Base-by-base conservation (phyloP, 2,797 vertebrate genomes). In the Miichthys miiuy region DNA sequence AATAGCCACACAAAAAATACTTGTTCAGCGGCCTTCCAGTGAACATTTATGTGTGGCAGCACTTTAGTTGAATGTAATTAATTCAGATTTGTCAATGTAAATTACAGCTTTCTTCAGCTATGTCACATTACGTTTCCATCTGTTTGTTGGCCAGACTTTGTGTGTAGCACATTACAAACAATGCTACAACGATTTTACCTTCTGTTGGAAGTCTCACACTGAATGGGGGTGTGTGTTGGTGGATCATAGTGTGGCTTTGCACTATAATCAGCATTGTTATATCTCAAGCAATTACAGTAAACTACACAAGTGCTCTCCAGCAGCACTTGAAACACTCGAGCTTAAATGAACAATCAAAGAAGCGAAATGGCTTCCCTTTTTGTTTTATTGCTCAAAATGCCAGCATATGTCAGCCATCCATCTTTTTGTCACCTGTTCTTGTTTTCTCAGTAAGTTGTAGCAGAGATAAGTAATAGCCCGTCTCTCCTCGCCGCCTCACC, bases 401-500 rank as follows among this genome's bases (percentile, higher is more conserved):
- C 51, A 64, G 50, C 58, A 27, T 21, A 46, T 71, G 83, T 82
- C 82, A 81, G 72, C 64, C 69, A 86, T 87, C 78, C 52, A 38
- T 91, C 85, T 87, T 84, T 80, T 46, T 81, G 75, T 68, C 69
- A 69, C 60, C 48, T 52, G 63, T 58, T 67, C 74, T 84, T 82
- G 70, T 83, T 90, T 88, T 80, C 65, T 69, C 47, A 77, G 16
- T 27, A 56, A 77, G 77, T 84, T 46, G 56, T 80, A 85, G 66
- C 50, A 73, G 41, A 64, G 63, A 87, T 79, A 88, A 90, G 74
- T 88, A 91, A 93, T 88, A 79, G 66, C 75, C 63, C 8, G n/a
- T 51, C 68, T 84, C 67, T 62, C 50, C n/a, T 60, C 0, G 18
- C 70, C 27, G 78, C 83, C 92, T 88, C 87, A 75, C 88, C 79